A percentile compares a stretch with the other conserved stretches of the same genome.
Conservation (phyloP, 2,113 vertebrate genomes). For the Vicugna pacos region DNA sequence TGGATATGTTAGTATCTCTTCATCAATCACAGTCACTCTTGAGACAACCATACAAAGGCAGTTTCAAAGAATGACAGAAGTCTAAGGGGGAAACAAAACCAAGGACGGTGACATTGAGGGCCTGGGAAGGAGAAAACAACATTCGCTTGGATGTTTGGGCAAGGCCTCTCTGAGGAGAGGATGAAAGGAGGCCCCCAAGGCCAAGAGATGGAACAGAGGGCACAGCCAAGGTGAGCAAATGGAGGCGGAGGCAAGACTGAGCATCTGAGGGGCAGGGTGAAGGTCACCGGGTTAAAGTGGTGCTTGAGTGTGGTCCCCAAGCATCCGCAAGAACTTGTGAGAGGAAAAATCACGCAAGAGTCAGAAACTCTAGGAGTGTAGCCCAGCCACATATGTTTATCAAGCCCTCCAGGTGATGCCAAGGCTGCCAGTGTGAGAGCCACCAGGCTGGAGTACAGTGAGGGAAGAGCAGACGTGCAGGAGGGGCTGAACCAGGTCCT, state of each 20-base stretch:
- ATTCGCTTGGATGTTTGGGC: background rate
- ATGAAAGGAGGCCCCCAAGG: no score
- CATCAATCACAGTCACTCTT: background rate
- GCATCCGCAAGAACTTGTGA: background rate
- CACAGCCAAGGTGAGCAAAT: rapidly evolving
- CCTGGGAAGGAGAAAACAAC: background rate
- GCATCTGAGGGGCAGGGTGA: background rate
- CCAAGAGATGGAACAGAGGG: background rate
- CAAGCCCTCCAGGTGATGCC: background rate
- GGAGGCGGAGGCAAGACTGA: rapidly evolving
- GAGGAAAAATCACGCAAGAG: background rate
- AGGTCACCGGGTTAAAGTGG: rapidly evolving
- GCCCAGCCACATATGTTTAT: background rate
- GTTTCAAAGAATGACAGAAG: background rate
- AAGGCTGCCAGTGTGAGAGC: background rate
- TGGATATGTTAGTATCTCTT: background rate
- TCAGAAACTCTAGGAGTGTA: background rate
- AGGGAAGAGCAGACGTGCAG: background rate
- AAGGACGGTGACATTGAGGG: background rate
- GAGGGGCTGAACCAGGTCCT: background rate
- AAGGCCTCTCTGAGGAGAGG: background rate
- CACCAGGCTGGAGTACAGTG: background rate
- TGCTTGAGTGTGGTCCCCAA: background rate
- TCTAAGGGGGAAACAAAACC: background rate
- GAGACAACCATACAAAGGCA: background rate